These are phyloP conservation scores for Gisinianus flammeolus DNA, from an alignment of 2,888 invertebrate genomes.

Conservation along the genomic window DNA sequence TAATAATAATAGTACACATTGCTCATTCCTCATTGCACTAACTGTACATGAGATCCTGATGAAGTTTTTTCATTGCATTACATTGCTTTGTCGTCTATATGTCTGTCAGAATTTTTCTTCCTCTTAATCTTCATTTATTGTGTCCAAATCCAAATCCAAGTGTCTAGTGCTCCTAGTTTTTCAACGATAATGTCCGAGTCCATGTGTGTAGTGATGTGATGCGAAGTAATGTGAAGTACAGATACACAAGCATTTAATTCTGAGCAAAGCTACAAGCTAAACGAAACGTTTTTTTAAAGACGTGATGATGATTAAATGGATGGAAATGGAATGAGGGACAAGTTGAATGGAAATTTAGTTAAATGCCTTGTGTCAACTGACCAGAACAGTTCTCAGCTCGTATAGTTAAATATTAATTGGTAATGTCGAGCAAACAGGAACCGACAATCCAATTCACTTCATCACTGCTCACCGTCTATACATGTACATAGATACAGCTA, in stretches of 20 bases:
- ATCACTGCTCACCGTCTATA: not conserved
- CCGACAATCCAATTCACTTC: not conserved
- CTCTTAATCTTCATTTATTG: no score
- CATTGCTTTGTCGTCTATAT: no score
- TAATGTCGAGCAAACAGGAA: constrained; percentile 29
- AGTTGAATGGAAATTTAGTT: constrained; percentile 28
- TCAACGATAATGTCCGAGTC: no score
- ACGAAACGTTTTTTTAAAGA: not conserved
- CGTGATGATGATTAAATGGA: constrained; percentile 15
- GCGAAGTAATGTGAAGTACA: no score
- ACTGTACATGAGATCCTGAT: not conserved
- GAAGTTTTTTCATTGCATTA: no score
- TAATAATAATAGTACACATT: no score
- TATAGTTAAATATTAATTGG: not conserved
- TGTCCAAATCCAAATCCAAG: no score
- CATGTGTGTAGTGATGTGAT: no score
- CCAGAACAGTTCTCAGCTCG: constrained; percentile 32
- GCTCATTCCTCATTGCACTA: not conserved
- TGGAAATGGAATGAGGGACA: constrained; percentile 25
- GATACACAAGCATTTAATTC: no score
- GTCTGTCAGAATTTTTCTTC: no score
- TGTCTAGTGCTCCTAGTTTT: no score
- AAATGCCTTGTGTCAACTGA: constrained; percentile 33
- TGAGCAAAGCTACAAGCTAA: no score
- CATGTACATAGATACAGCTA: not conserved